Evolutionary conservation across 2,888 invertebrate genomes (phyloP).

Genomic region (Drosophila acutilabella): DNA sequence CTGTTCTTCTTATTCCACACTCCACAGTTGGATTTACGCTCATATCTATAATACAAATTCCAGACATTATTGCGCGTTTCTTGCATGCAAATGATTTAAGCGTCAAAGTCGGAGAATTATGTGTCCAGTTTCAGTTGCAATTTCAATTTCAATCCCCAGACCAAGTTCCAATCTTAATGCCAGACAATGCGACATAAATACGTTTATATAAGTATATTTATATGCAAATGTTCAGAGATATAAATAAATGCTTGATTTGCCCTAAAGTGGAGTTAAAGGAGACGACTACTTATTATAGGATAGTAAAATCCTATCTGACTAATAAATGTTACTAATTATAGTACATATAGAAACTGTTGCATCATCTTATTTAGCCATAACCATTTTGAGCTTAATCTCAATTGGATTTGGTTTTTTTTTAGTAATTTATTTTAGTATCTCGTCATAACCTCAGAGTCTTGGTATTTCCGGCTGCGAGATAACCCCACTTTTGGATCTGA

Average conservation of each 20-base stretch:
- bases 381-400: neutral
- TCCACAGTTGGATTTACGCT: neutral
- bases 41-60: constrained; percentile 48
- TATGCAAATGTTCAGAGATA: neutral
- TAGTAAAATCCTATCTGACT: too few relatives aligned
- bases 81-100: constrained; percentile 52
- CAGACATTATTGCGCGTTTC: constrained; percentile 51
- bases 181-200: neutral
- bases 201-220: neutral
- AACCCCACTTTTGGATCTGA: constrained; percentile 4
- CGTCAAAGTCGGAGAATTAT: constrained; percentile 8
- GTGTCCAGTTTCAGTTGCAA: neutral
- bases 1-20: neutral
- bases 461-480: constrained; percentile 12
- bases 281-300: too few relatives aligned
- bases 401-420: constrained; percentile 1
- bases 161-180: neutral
- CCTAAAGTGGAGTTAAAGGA: too few relatives aligned
- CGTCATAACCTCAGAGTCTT: neutral
- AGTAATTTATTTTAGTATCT: neutral
- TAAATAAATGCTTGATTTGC: too few relatives aligned
- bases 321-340: neutral
- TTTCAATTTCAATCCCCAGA: neutral
- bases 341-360: constrained; percentile 2
- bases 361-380: neutral